Conservation (phyloP, 2,113 vertebrate species). For the Psophia crepitans region DNA sequence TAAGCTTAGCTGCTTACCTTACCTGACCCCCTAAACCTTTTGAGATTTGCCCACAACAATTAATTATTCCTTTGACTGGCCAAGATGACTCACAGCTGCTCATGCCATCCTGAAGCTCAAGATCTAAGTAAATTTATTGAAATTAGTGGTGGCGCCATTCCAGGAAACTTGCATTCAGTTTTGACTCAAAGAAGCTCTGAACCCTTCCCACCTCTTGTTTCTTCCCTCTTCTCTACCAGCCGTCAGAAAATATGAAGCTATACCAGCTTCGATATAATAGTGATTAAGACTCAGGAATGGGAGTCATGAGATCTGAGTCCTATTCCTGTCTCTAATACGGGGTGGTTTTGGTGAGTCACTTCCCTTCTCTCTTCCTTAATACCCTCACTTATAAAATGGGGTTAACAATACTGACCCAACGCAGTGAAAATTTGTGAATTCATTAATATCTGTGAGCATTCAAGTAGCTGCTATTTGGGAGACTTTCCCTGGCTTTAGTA, state of each 20-base stretch:
- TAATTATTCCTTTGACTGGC: conserved; percentile 69
- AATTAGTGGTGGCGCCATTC: conserved; percentile 59
- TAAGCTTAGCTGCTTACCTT: conserved; percentile 60
- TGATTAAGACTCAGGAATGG: conserved; percentile 21
- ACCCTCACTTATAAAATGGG: conserved; percentile 5
- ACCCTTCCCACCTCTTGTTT: conserved; percentile 46
- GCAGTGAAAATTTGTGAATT: background rate
- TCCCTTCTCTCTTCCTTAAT: conserved; percentile 48
- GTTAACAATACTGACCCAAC: background rate
- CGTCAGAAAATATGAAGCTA: background rate
- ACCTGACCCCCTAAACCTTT: conserved; percentile 64
- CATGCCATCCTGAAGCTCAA: conserved; percentile 63
- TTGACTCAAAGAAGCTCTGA: conserved; percentile 40
- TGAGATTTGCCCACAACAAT: conserved; percentile 69
- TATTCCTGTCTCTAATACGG: conserved; percentile 23
- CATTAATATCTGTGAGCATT: background rate
- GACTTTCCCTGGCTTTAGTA: background rate
- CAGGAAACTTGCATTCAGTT: conserved; percentile 56
- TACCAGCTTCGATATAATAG: background rate
- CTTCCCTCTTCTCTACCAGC: background rate
- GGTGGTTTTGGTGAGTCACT: conserved; percentile 27
- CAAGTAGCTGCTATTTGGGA: background rate
- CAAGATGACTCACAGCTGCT: conserved; percentile 69
- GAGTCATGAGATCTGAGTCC: conserved; percentile 32
- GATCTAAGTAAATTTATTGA: conserved; percentile 69